Conservation (phyloP, 2,797 vertebrate species). For the Hydrocynus forskahlii region DNA sequence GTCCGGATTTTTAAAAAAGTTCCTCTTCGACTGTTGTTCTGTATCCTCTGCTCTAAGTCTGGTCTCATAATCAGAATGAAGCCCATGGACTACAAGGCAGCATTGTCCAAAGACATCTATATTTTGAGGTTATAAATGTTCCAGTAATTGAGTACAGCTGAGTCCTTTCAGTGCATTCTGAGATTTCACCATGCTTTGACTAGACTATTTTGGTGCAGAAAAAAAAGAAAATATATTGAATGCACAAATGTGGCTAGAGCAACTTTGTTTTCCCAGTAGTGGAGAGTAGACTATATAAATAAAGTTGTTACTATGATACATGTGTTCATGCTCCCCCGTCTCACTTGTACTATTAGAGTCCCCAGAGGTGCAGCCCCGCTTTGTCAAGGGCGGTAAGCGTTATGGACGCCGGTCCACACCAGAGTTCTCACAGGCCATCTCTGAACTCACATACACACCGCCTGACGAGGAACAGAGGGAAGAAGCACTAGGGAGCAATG, state of each 20-base stretch:
- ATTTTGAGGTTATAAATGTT: not conserved
- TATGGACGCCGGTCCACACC: constrained; percentile 91
- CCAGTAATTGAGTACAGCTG: too few relatives aligned
- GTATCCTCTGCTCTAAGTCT: not conserved
- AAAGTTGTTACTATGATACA: not conserved
- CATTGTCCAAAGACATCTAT: not conserved
- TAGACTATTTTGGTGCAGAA: not conserved
- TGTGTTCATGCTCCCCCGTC: not conserved
- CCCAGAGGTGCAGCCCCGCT: constrained; percentile 90
- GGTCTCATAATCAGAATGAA: not conserved
- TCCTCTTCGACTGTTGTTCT: not conserved
- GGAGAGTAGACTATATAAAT: not conserved
- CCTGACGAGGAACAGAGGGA: constrained; percentile 51
- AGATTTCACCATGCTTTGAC: too few relatives aligned
- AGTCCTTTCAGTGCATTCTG: too few relatives aligned
- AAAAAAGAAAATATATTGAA: too few relatives aligned
- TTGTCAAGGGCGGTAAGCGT: constrained; percentile 90
- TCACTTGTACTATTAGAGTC: constrained; percentile 72
- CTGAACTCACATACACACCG: constrained; percentile 68
- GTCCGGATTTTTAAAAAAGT: not conserved
- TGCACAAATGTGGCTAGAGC: not conserved
- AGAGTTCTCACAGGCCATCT: constrained; percentile 77
- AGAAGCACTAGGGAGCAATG: constrained; percentile 53
- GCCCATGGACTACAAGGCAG: not conserved
- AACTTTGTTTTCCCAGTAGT: not conserved